phyloP scores from a whole-genome alignment of 2,113 vertebrate species.

The Noturus placidus region DNA sequence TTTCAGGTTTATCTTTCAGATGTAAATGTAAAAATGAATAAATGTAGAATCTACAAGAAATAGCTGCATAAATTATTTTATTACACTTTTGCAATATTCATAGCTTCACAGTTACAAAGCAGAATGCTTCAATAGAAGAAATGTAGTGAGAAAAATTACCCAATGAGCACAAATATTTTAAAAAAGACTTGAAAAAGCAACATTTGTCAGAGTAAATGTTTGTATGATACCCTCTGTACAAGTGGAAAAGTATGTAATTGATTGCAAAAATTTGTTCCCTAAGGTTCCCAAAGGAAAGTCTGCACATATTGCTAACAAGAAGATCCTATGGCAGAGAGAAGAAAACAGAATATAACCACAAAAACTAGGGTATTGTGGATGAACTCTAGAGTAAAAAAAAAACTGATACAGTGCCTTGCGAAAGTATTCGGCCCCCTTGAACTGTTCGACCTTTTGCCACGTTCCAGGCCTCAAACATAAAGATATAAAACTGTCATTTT shows the following conservation, averaged over 20 bases:
- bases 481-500: no score
- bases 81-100: constrained; percentile 22
- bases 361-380: not conserved
- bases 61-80: constrained; percentile 21
- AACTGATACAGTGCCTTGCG: no score
- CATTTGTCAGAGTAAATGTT: not conserved
- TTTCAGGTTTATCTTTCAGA: constrained; percentile 12
- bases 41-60: constrained; percentile 23
- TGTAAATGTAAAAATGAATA: no score
- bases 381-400: not conserved
- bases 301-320: not conserved
- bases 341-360: not conserved
- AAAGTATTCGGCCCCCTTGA: no score
- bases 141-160: not conserved
- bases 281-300: not conserved
- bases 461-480: no score
- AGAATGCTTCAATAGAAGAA: not conserved
- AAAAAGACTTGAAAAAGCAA: not conserved
- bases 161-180: constrained; percentile 7
- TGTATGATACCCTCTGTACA: not conserved
- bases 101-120: constrained; percentile 37
- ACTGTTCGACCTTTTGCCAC: no score
- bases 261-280: not conserved
- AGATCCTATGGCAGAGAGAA: not conserved
- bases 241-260: not conserved